Evolutionary conservation across 2,797 vertebrate genomes (phyloP).

Genomic region (Dryobates pubescens): DNA sequence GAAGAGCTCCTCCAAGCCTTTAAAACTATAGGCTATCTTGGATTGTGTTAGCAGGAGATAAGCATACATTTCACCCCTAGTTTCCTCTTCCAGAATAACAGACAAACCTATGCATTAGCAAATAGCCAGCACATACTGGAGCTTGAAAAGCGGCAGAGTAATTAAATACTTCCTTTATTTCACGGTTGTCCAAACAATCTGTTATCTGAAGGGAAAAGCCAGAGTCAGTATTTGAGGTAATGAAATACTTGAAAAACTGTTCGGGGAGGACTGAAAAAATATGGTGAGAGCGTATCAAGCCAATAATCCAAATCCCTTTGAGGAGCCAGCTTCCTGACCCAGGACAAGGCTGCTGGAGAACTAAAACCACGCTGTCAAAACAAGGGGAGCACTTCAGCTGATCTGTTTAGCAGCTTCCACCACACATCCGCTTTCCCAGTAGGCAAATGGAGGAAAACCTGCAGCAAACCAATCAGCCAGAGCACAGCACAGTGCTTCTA

Average conservation of each 20-base stretch:
- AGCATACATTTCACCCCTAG: slow-evolving; percentile 14
- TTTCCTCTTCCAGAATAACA: slow-evolving; percentile 37
- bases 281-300: background rate
- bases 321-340: slow-evolving; percentile 40
- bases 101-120: background rate
- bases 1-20: slow-evolving; percentile 18
- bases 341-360: background rate
- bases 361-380: slow-evolving; percentile 34
- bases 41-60: slow-evolving; percentile 47
- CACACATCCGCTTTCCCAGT: background rate
- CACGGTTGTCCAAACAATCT: slow-evolving; percentile 54
- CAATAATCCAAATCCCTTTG: slow-evolving; percentile 30
- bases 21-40: slow-evolving; percentile 28
- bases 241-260: slow-evolving; percentile 29
- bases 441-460: slow-evolving; percentile 4
- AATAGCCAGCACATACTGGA: background rate
- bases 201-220: slow-evolving; percentile 49
- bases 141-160: slow-evolving; percentile 32
- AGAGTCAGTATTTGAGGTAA: slow-evolving; percentile 26
- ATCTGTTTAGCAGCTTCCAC: slow-evolving; percentile 24
- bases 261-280: slow-evolving; percentile 43
- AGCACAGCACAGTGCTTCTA: background rate
- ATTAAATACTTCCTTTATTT: slow-evolving; percentile 69
- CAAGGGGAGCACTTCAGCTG: background rate
- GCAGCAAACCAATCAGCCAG: background rate